Evolutionary conservation across 2,113 vertebrate genomes (phyloP).

Genomic region (Paracanthobrama guichenoti): DNA sequence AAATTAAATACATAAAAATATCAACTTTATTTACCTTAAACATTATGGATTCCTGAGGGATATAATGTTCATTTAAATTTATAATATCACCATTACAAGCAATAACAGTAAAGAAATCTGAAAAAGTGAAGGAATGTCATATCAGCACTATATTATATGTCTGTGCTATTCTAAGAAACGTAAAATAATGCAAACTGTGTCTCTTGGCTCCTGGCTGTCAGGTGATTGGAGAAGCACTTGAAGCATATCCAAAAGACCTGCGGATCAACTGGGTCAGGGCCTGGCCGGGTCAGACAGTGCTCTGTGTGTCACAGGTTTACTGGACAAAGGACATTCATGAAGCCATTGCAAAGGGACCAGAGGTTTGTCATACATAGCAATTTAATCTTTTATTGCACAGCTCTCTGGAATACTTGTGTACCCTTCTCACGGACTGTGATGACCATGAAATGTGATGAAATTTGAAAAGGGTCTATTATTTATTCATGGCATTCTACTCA

Average conservation of each 20-base stretch:
- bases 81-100: neutral
- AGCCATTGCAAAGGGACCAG: slow-evolving; percentile 75
- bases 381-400: neutral
- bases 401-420: neutral
- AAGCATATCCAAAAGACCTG: slow-evolving; percentile 75
- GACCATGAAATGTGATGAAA: too few relatives aligned
- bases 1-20: neutral
- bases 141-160: neutral
- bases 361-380: slow-evolving; percentile 60
- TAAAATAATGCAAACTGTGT: neutral
- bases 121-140: neutral
- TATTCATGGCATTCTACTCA: neutral
- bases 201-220: slow-evolving; percentile 55
- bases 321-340: slow-evolving; percentile 85
- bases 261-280: slow-evolving; percentile 83
- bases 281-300: slow-evolving; percentile 89
- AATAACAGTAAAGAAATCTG: neutral
- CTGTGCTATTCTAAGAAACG: neutral
- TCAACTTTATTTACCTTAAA: neutral
- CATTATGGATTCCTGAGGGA: neutral
- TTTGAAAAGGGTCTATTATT: neutral
- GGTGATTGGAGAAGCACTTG: slow-evolving; percentile 81
- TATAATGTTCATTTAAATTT: neutral
- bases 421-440: too few relatives aligned
- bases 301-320: slow-evolving; percentile 88